phyloP scores from a whole-genome alignment of 2,888 invertebrate species.

The Pterostichus niger region DNA sequence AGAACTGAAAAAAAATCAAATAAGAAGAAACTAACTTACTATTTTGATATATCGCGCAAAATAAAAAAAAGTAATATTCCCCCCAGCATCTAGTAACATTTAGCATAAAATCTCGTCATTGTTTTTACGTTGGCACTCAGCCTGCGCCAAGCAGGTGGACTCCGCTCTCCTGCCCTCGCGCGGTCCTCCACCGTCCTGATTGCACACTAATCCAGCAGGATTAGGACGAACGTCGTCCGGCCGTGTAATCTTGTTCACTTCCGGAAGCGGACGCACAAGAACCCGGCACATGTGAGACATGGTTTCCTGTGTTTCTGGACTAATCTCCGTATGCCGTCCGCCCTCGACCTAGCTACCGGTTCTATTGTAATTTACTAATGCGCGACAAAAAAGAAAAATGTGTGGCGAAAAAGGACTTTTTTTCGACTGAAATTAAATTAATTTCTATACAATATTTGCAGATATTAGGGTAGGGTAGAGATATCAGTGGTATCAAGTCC shows the following conservation, averaged over 20 bases:
- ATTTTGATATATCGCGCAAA: no score
- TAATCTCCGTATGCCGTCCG: slow-evolving; percentile 30
- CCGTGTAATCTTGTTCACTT: slow-evolving; percentile 61
- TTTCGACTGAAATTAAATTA: no score
- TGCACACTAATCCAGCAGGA: slow-evolving; percentile 63
- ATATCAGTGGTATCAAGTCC: no score
- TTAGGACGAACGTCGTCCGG: slow-evolving; percentile 58
- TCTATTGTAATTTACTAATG: slow-evolving; percentile 5
- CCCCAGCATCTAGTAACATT: no score
- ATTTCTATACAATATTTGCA: no score
- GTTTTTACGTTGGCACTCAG: slow-evolving; percentile 9
- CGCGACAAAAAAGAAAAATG: background rate
- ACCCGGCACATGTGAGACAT: slow-evolving; percentile 62
- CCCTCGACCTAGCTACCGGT: background rate
- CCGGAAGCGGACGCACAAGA: slow-evolving; percentile 52
- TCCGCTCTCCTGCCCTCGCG: no score
- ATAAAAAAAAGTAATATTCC: no score
- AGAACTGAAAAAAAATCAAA: no score
- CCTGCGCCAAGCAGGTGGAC: background rate
- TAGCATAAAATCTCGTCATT: background rate
- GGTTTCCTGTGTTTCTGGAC: slow-evolving; percentile 51
- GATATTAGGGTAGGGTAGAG: no score
- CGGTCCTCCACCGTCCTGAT: slow-evolving; percentile 46
- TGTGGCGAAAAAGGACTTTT: no score
- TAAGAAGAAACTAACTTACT: no score